Conservation (phyloP, 2,113 vertebrate genomes). For the Crotalus tigris region DNA sequence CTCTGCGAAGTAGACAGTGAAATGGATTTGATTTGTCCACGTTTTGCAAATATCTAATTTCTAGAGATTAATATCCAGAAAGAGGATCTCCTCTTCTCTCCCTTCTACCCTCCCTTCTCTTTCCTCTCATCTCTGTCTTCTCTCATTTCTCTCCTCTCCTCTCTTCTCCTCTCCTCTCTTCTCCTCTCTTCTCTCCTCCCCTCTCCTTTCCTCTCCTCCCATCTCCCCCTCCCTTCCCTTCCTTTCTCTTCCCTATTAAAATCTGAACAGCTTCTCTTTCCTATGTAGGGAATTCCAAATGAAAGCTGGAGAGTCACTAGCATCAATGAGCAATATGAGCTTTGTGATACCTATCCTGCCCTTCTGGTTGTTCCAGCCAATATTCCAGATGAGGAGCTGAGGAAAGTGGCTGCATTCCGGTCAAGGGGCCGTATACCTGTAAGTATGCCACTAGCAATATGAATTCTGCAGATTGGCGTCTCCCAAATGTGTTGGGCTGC, state of each 20-base stretch:
- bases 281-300: constrained; percentile 87
- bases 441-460: constrained; percentile 56
- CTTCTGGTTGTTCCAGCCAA: constrained; percentile 87
- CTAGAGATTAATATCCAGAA: not conserved
- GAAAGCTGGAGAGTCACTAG: constrained; percentile 96
- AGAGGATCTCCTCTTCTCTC: not conserved
- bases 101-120: not conserved
- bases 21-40: not conserved
- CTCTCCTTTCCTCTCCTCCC: not conserved
- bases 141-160: no score
- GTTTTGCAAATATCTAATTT: not conserved
- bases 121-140: not conserved
- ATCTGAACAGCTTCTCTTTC: constrained; percentile 47
- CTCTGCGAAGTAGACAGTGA: not conserved
- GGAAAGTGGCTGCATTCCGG: constrained; percentile 85
- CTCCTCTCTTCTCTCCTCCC: no score
- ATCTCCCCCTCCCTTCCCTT: not conserved
- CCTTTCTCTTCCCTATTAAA: not conserved
- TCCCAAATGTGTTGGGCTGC: not conserved
- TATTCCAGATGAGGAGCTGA: constrained; percentile 91
- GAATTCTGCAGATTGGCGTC: not conserved
- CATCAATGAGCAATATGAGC: constrained; percentile 90
- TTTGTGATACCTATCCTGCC: constrained; percentile 93
- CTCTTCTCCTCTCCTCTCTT: no score
- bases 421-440: constrained; percentile 91